These are phyloP conservation scores for Quiscalus mexicanus DNA, from an alignment of 2,113 vertebrate genomes.

Conservation along the genomic window DNA sequence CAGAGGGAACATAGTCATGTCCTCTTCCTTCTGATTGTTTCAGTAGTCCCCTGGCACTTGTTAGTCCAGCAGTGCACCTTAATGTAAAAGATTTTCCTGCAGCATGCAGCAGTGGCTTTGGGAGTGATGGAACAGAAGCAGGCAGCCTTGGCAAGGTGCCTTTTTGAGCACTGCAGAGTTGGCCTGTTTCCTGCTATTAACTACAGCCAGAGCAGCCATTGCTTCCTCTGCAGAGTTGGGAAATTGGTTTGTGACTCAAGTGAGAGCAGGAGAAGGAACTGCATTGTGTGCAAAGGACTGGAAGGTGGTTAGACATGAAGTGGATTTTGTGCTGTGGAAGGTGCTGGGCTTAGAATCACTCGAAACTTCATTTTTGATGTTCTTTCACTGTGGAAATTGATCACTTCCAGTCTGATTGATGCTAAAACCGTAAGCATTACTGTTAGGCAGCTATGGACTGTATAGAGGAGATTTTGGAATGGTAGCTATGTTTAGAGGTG, in stretches of 20 bases:
- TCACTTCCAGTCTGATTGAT: neutral
- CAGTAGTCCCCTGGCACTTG: neutral
- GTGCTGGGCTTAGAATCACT: neutral
- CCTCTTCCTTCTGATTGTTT: neutral
- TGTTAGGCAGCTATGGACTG: neutral
- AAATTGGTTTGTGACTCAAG: neutral
- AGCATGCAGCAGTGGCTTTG: neutral
- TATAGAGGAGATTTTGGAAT: neutral
- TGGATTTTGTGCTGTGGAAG: neutral
- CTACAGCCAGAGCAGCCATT: neutral
- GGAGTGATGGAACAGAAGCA: neutral
- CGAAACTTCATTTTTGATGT: neutral
- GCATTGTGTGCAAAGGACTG: neutral
- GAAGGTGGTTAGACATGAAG: neutral
- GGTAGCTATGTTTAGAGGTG: neutral
- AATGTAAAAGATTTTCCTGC: neutral
- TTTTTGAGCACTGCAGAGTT: neutral
- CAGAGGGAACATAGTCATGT: neutral
- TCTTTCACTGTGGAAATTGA: neutral
- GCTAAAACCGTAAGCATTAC: neutral
- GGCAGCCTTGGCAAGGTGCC: slow-evolving; percentile 13
- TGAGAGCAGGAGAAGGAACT: neutral
- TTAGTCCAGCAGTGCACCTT: neutral
- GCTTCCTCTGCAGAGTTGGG: neutral
- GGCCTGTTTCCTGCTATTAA: neutral